Evolutionary conservation across 2,113 vertebrate species (phyloP), one percentile per base, ranked within the genome.

Genomic region (Paradisaea rubra): DNA sequence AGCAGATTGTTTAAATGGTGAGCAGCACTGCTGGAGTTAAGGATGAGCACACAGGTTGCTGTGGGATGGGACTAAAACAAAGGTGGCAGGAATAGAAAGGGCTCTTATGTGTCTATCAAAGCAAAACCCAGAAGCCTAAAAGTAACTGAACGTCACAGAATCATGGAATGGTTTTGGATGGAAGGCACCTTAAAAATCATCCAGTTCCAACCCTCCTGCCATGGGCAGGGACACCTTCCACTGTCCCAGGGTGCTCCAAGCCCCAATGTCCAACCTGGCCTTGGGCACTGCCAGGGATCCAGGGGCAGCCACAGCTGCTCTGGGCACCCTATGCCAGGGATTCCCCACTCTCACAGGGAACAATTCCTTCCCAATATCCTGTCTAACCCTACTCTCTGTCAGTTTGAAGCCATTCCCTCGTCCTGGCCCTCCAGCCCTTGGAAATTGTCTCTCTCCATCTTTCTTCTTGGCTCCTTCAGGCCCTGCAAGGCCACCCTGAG

Each of bases 341-440:
- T 24, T 49, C 0, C 4, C 19, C 47, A 52, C 16, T 37, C 13
- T 71, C 0, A 0, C 30, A 56, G 15, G 30, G 10, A 74, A 35
- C 1, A 30, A 85, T 41, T 74, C 3, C 42, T 49, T 0, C 42
- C 13, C 2, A 16, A 41, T 0, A 4, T 57, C 71, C 25, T 13
- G 49, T 0, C 30, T 2, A 57, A 1, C 4, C 24, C 35, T 65
- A 3, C 50, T 3, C 28, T 84, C n/a, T 28, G 14, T 0, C 18
- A 35, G 0, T 81, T 3, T 2, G 33, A 6, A 57, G 42, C 70
- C 60, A 74, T 65, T 65, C 28, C 82, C 70, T 63, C 47, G 39
- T 39, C 39, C 39, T 39, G 39, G 5, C 39, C 39, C 39, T 39
- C 39, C 39, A 39, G 5, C 39, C 39, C 39, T 39, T 39, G 39